Evolutionary conservation across 2,113 vertebrate genomes (phyloP).

Genomic region (Rhinolophus ferrumequinum): DNA sequence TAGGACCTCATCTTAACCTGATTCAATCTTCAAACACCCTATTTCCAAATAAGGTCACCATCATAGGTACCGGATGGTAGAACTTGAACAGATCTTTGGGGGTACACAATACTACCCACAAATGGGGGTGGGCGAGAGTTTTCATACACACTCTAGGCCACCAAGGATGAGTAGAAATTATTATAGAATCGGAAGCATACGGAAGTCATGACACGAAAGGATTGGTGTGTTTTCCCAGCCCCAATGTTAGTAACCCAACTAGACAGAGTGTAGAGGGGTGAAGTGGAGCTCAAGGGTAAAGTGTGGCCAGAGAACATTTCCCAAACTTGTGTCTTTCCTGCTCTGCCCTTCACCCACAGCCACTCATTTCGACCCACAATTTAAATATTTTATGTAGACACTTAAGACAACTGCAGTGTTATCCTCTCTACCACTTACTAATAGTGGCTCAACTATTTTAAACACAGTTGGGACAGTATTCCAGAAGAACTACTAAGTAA

Average conservation of each 20-base stretch:
- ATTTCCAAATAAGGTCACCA: neutral
- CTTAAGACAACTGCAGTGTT: neutral
- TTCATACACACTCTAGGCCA: neutral
- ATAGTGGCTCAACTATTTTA: neutral
- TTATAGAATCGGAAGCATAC: neutral
- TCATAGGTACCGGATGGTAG: neutral
- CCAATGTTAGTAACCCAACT: neutral
- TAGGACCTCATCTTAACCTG: neutral
- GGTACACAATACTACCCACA: neutral
- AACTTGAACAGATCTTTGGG: neutral
- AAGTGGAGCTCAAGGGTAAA: too few relatives aligned
- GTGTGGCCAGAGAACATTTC: rapidly evolving
- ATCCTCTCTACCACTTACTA: neutral
- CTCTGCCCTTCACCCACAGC: neutral
- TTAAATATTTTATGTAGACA: neutral
- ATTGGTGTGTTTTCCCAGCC: neutral
- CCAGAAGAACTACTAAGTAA: neutral
- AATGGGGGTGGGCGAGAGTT: rapidly evolving
- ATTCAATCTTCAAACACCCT: neutral
- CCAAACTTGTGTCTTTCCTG: neutral
- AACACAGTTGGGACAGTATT: constrained; percentile 8
- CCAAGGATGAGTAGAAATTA: neutral
- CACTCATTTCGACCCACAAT: neutral
- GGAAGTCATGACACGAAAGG: neutral
- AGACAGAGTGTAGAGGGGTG: rapidly evolving